Evolutionary conservation across 1,140 invertebrate species (phyloP), one percentile per base, ranked within the genome.

Genomic region (Anadara kagoshimensis): DNA sequence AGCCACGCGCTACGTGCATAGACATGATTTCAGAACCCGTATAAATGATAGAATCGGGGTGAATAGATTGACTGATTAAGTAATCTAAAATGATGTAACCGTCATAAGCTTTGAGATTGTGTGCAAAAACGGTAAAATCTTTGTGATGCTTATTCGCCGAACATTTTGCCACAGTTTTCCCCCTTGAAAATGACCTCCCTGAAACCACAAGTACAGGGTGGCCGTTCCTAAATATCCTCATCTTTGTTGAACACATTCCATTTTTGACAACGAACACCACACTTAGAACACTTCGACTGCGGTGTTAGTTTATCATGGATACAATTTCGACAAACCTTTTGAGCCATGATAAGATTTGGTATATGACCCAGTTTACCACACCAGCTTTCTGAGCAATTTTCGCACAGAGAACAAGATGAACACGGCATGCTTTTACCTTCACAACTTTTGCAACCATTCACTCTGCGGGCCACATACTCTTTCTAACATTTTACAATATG

Each of bases 11-110:
- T 56, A 72, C 59, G 16, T 65, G 20, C 41, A 72, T 65, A 20
- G 45, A 71, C 69, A 71, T 63, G 4, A 64, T 24, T 56, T 71
- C 63, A 14, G 59, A 41, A 26, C 61, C 69, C n/a, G 44, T 64
- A 44, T 57, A 65, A 49, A 49, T 49, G 7, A 72, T 72, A 12
- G 56, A 47, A 12, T 72, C n/a, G 0, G 69, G 62, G 29, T n/a
- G 16, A 3, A 65, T 41, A 26, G n/a, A 29, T 16, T 65, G 44
- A 18, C 47, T 45, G 11, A 72, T 53, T 11, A 72, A 44, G n/a
- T 47, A 44, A 36, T 65, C 41, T 36, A 65, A 53, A 22, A 72
- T 41, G 11, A 62, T 53, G 43, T 65, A 65, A 36, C 36, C 29
- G 20, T 72, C 69, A 24, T 51, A 72, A 8, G 36, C 51, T n/a